These are phyloP conservation scores for Periophthalmus modestus DNA, from an alignment of 2,113 vertebrate species.

Conservation along the genomic window DNA sequence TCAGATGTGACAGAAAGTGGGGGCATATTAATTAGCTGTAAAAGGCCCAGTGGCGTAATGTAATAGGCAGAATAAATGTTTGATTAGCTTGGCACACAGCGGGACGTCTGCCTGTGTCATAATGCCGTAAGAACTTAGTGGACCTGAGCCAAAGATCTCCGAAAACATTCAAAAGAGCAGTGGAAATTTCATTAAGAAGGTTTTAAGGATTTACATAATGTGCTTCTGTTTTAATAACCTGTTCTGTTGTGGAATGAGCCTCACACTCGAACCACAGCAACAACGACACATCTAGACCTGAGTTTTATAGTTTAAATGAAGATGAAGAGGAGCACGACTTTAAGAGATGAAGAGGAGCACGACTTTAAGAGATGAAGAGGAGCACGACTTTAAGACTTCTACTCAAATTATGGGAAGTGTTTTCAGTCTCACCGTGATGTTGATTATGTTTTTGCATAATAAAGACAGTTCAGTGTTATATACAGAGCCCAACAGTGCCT, in stretches of 20 bases:
- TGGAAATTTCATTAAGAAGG: neutral
- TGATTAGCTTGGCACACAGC: conserved; percentile 23
- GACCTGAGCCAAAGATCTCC: conserved; percentile 5
- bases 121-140: conserved; percentile 4
- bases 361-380: no score
- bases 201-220: neutral
- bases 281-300: neutral
- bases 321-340: no score
- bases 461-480: neutral
- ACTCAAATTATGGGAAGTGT: no score
- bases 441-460: no score
- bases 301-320: neutral
- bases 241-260: neutral
- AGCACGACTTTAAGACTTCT: no score
- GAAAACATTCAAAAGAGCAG: neutral
- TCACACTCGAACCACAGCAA: neutral
- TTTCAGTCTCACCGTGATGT: no score
- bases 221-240: neutral
- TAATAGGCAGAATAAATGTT: conserved; percentile 24
- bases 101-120: conserved; percentile 13
- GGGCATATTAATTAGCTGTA: conserved; percentile 52
- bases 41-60: conserved; percentile 25
- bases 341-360: no score
- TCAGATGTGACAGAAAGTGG: conserved; percentile 44
- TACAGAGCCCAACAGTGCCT: neutral